These are phyloP conservation scores for Hyposoter dolosus DNA, from an alignment of 2,888 invertebrate genomes.

Conservation along the genomic window DNA sequence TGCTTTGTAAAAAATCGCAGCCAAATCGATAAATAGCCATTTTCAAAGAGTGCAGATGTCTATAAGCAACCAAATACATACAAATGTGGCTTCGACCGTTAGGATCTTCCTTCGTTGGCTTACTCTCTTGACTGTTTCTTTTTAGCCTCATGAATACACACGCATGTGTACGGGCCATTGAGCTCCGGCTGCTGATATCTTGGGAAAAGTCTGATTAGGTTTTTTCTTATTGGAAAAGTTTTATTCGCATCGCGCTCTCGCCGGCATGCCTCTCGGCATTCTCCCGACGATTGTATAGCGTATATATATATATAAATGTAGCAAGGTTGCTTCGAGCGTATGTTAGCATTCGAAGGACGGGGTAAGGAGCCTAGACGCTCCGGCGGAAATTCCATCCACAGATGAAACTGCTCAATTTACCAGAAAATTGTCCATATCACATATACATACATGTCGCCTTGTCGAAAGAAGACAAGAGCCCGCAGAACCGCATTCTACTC, in stretches of 20 bases:
- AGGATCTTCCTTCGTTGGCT: constrained; percentile 39
- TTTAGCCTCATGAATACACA: constrained; percentile 38
- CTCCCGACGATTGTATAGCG: constrained; percentile 7
- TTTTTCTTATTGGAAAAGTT: constrained; percentile 81
- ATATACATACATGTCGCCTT: constrained; percentile 41
- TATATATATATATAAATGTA: neutral
- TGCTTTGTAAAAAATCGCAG: neutral
- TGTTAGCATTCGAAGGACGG: constrained; percentile 49
- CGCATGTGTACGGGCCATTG: constrained; percentile 77
- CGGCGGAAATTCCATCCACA: constrained; percentile 76
- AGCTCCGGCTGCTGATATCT: constrained; percentile 72
- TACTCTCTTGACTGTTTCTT: constrained; percentile 60
- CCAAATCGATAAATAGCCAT: neutral
- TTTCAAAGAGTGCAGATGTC: neutral
- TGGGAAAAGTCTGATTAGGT: constrained; percentile 81
- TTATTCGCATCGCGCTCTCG: constrained; percentile 70
- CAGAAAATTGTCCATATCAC: constrained; percentile 79
- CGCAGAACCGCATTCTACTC: constrained; percentile 26
- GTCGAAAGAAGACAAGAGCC: constrained; percentile 38
- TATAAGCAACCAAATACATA: constrained; percentile 1
- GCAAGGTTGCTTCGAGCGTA: constrained; percentile 29
- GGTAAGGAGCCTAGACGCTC: constrained; percentile 55
- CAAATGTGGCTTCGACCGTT: neutral
- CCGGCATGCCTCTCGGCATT: constrained; percentile 45
- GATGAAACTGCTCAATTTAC: constrained; percentile 79